Evolutionary conservation across 2,888 invertebrate species (phyloP), one percentile per base, ranked within the genome.

Genomic region (Omphaloscelis lunosa): DNA sequence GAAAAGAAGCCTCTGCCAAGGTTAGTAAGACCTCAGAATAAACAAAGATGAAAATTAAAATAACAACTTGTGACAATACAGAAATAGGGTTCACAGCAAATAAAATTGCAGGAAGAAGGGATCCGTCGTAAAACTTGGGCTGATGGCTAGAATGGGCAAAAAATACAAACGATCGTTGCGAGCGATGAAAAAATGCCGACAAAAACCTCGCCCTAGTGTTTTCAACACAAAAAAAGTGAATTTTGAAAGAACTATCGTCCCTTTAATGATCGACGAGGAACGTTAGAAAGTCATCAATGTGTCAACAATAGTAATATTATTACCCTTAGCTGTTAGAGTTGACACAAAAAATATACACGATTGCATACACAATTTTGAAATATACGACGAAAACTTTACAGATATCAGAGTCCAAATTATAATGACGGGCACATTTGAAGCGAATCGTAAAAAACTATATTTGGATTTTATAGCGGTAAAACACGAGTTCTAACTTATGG

Each of bases 51-150:
- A 85, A 63, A 85, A 85, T 87, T 88, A 79, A 80, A 87, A 78
- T 76, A 87, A 90, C 88, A 87, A 86, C 87, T 81, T 67, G 79
- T 81, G 75, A 81, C 78, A 84, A 83, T 69, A 79, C 59, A 61
- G 73, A 77, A 87, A 86, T 82, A 85, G 72, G 71, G 82, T 87
- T 85, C 86, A 86, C 81, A 88, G 86, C 82, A 88, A 89, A 89
- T 88, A 88, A 89, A 91, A 90, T 85, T 77, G 84, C 86, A 88
- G 85, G 79, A 87, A 90, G 88, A 92, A 91, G 87, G 90, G 90
- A 90, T 86, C 87, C 73, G 82, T 89, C 87, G 82, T 91, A 91
- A 92, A 92, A 90, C 77, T 88, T 80, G 70, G 80, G 79, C 76
- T 85, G 79, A 88, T 89, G 86, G 83, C 75, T 87, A 86, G 83